These are phyloP conservation scores for Neomonachus schauinslandi DNA, from an alignment of 2,113 vertebrate species.

Conservation along the genomic window DNA sequence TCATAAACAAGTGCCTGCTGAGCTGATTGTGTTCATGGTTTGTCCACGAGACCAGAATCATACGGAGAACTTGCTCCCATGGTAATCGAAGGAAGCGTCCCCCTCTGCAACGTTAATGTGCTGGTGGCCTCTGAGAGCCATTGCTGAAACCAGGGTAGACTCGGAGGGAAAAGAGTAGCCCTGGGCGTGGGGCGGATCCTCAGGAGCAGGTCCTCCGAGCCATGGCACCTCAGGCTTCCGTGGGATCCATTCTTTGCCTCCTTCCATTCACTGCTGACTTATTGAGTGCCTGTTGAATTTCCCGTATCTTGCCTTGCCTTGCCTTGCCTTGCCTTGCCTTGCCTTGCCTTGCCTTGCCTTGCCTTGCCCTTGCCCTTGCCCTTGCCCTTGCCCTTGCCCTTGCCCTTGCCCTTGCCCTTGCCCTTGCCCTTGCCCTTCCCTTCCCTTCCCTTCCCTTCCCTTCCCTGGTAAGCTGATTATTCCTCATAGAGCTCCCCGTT, in stretches of 20 bases:
- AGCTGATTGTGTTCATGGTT: neutral
- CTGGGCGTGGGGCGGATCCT: no score
- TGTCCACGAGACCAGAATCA: neutral
- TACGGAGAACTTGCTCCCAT: neutral
- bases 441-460: no score
- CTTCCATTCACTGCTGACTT: neutral
- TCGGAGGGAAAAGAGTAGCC: neutral
- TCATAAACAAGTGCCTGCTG: neutral
- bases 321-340: no score
- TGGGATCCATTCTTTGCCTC: neutral
- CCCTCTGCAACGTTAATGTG: neutral
- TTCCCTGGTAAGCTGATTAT: neutral
- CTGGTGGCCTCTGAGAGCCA: neutral
- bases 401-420: neutral
- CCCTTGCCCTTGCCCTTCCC: no score
- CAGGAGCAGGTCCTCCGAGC: neutral
- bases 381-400: no score
- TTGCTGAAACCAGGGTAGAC: neutral
- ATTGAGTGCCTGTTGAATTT: neutral
- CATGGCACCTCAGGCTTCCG: accelerated
- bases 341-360: neutral
- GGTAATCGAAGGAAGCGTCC: neutral
- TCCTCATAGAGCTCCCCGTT: neutral
- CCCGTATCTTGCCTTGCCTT: no score
- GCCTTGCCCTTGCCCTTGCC: neutral